A percentile compares a stretch with the other conserved stretches of the same genome.
These are phyloP conservation scores for Cephus cinctus DNA, from an alignment of 1,140 invertebrate species.

Conservation along the genomic window DNA sequence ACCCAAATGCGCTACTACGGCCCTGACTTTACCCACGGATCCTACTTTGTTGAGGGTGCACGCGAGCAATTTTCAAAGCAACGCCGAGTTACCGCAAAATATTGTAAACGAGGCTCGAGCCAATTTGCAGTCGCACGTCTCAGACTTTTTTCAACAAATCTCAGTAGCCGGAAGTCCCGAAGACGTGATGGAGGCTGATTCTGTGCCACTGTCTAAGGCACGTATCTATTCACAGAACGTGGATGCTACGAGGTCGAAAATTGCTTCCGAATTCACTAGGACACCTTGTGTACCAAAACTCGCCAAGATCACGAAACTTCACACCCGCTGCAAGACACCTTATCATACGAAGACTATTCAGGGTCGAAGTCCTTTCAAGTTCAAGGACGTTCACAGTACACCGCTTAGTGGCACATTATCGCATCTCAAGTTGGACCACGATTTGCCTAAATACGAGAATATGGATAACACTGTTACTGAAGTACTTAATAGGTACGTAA, in stretches of 20 bases:
- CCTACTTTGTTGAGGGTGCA: slow-evolving; percentile 24
- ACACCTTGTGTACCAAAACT: slow-evolving; percentile 38
- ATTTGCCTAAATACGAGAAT: slow-evolving; percentile 45
- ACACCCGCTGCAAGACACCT: slow-evolving; percentile 41
- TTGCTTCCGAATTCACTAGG: slow-evolving; percentile 14
- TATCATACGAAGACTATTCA: slow-evolving; percentile 35
- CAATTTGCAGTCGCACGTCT: slow-evolving; percentile 52
- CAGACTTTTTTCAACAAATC: slow-evolving; percentile 59
- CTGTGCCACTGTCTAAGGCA: slow-evolving; percentile 35
- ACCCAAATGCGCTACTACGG: slow-evolving; percentile 16
- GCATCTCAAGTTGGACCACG: slow-evolving; percentile 43
- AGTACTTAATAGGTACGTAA: slow-evolving; percentile 38
- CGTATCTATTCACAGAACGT: slow-evolving; percentile 27
- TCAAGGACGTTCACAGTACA: slow-evolving; percentile 33
- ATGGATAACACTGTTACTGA: slow-evolving; percentile 47
- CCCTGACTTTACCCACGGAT: slow-evolving; percentile 36
- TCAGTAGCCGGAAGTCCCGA: slow-evolving; percentile 55
- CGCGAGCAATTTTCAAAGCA: slow-evolving; percentile 33
- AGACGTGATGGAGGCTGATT: slow-evolving; percentile 50
- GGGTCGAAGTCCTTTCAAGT: slow-evolving; percentile 24
- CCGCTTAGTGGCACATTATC: slow-evolving; percentile 43
- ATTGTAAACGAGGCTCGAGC: slow-evolving; percentile 45
- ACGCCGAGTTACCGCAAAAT: slow-evolving; percentile 42
- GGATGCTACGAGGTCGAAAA: slow-evolving; percentile 22
- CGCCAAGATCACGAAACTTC: slow-evolving; percentile 43